phyloP scores from a whole-genome alignment of 2,888 invertebrate species.

The Eremobia ochroleuca region DNA sequence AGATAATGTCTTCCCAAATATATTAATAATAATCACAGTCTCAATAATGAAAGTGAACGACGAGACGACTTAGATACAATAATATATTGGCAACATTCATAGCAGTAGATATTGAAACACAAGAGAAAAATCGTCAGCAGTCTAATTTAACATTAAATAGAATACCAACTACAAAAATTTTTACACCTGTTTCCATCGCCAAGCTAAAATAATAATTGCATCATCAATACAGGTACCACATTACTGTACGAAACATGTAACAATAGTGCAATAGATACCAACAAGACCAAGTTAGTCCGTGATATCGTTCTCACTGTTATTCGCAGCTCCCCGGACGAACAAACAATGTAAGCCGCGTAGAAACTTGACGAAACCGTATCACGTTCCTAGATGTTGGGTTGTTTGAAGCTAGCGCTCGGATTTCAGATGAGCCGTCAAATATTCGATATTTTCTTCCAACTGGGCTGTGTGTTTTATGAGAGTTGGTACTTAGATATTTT shows the following conservation, averaged over 20 bases:
- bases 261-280: slow-evolving; percentile 29
- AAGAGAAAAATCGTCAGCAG: not conserved
- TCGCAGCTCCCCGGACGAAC: slow-evolving; percentile 54
- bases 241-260: slow-evolving; percentile 8
- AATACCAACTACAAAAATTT: not conserved
- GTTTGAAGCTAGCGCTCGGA: slow-evolving; percentile 53
- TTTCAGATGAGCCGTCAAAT: slow-evolving; percentile 52
- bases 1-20: not conserved
- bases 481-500: not conserved
- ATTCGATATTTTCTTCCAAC: slow-evolving; percentile 28
- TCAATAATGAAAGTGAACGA: not conserved
- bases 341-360: slow-evolving; percentile 65
- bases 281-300: slow-evolving; percentile 9
- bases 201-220: not conserved
- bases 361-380: slow-evolving; percentile 69
- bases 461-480: slow-evolving; percentile 1
- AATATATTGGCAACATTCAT: not conserved
- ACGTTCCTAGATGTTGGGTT: slow-evolving; percentile 66
- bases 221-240: slow-evolving; percentile 8
- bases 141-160: not conserved
- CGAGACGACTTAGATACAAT: not conserved
- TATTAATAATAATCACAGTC: not conserved
- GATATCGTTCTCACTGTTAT: slow-evolving; percentile 25
- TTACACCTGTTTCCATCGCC: not conserved
- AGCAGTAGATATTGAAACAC: not conserved